Base-by-base conservation (phyloP, 2,888 invertebrate genomes). In the Heterodera filipjevi region DNA sequence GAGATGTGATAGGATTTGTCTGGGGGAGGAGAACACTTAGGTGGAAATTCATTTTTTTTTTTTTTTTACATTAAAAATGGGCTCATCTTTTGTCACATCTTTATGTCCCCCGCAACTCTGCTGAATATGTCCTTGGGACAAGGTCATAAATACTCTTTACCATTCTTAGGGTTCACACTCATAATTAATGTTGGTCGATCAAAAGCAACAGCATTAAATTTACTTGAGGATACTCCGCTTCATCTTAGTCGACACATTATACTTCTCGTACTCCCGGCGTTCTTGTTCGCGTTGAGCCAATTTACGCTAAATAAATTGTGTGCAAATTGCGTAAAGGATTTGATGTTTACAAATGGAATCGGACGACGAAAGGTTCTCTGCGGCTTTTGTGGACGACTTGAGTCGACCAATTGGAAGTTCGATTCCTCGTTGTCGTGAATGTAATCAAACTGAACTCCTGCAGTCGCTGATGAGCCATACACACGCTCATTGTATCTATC, bases 381-480 rank as follows among this genome's bases (percentile, higher is more conserved):
- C 35, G 82, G 81, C 68, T 82, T 79, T 35, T 83, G 83, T 22
- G 85, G 81, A 66, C 79, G 76, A 68, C 76, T 74, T 14, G 82
- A 80, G 68, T 85, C 86, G 46, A 87, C 99, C 91, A 99, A 91
- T 90, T 98, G 98, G 93, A 99, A 99, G 75, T 95, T 94, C 84
- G 95, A 94, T 90, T 99, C 99, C 90, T 99, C 99, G 90, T 99
- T 98, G 87, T 99, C 99, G 87, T 98, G 98, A 90, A 95, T 96
- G 90, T 99, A 99, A 0, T 98, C 95, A 90, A 99, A 99, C 87
- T 97, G 97, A 88, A 94, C 95, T 70, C 95, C 96, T 14, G 87
- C 86, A 46, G 85, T 87, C 14, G 85, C 86, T 71, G 89, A 89
- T 66, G 86, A 86, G 73, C 87, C 87, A 77, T 87, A 88, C 72